Percentiles rank a stretch among this genome's conserved stretches.
Evolutionary conservation across 1,140 invertebrate genomes (phyloP).

Genomic region (Belonocnema kinseyi): DNA sequence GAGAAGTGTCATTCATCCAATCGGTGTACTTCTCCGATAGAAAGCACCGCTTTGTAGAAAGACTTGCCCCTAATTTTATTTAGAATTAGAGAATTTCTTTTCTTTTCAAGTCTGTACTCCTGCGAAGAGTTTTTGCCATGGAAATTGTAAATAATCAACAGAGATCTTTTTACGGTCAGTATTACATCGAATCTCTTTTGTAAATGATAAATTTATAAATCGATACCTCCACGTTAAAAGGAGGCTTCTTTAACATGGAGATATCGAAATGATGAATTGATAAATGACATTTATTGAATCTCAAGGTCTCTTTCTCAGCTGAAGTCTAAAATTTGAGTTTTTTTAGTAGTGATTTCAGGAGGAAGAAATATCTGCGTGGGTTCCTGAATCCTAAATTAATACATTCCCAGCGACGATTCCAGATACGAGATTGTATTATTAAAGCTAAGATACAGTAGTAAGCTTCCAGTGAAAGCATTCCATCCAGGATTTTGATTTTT

Average conservation of each 20-base stretch:
- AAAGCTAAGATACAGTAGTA: background rate
- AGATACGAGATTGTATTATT: conserved; percentile 3
- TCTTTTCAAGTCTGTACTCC: conserved; percentile 20
- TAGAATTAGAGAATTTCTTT: conserved; percentile 25
- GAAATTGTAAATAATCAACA: conserved; percentile 22
- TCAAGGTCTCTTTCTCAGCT: background rate
- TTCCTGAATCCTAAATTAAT: conserved; percentile 3
- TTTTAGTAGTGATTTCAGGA: conserved; percentile 8
- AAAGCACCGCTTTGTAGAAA: conserved; percentile 71
- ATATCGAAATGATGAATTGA: background rate
- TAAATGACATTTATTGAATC: conserved; percentile 18
- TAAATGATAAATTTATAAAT: conserved; percentile 1
- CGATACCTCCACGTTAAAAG: background rate
- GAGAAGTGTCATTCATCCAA: conserved; percentile 64
- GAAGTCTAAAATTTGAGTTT: background rate
- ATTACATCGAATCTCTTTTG: conserved; percentile 27
- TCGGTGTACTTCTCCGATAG: conserved; percentile 65
- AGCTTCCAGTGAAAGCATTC: conserved; percentile 36
- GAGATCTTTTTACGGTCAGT: conserved; percentile 9
- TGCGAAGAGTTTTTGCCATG: background rate
- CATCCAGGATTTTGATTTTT: conserved; percentile 39
- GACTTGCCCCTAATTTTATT: conserved; percentile 13
- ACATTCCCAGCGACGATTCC: conserved; percentile 20
- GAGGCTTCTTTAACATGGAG: no score
- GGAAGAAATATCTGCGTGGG: background rate